These are phyloP conservation scores for Hippopotamus amphibius DNA, from an alignment of 2,113 vertebrate genomes.

Conservation along the genomic window DNA sequence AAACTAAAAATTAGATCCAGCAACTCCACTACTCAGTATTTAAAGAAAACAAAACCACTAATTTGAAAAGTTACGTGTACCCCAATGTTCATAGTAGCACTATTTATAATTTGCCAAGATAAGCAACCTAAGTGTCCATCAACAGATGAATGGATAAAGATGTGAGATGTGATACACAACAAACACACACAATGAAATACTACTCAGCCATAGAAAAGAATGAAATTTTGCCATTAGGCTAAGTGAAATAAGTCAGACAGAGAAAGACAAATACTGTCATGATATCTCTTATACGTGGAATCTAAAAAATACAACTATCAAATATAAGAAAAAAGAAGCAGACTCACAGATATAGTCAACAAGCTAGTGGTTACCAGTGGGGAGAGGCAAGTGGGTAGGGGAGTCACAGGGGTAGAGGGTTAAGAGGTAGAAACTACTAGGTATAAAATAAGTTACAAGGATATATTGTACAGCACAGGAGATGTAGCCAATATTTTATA, in stretches of 20 bases:
- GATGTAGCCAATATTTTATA: neutral
- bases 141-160: neutral
- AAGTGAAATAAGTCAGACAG: neutral
- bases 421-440: neutral
- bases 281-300: neutral
- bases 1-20: neutral
- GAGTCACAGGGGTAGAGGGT: neutral
- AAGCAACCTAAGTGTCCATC: neutral
- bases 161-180: too few relatives aligned
- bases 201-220: neutral
- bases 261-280: neutral
- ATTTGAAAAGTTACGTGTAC: neutral
- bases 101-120: neutral
- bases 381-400: neutral
- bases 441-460: neutral
- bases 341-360: neutral
- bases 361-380: neutral
- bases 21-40: neutral
- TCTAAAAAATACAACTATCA: neutral
- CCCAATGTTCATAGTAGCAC: neutral
- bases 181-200: neutral
- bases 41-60: neutral
- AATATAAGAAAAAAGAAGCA: neutral
- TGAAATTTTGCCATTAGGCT: neutral
- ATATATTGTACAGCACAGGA: neutral